These are phyloP conservation scores for Galago senegalensis DNA, from an alignment of 2,797 vertebrate species.

Conservation along the genomic window DNA sequence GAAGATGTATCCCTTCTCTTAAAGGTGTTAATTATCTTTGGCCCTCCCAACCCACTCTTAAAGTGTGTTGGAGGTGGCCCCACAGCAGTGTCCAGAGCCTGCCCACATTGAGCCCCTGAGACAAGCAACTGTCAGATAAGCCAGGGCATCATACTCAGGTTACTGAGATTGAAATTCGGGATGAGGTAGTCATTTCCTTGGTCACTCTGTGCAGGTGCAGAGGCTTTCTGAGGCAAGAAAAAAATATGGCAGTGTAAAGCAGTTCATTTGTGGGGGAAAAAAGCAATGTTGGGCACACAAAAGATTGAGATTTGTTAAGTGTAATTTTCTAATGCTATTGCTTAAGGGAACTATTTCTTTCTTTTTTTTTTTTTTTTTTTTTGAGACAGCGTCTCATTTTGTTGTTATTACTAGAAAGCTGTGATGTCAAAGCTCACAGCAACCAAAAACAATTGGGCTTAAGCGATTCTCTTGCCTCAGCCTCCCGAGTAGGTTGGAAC, in stretches of 20 bases:
- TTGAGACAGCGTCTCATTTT: too few species aligned
- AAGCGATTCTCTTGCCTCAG: too few species aligned
- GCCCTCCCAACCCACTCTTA: not conserved
- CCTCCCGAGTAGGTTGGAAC: too few species aligned
- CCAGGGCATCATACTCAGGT: rapidly evolving
- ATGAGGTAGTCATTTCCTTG: not conserved
- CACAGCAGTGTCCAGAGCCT: too few species aligned
- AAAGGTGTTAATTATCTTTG: not conserved
- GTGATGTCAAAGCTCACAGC: too few species aligned
- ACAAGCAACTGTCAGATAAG: not conserved
- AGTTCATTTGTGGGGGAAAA: not conserved
- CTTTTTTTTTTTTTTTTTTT: too few species aligned
- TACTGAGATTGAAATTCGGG: not conserved
- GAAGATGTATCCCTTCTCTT: not conserved
- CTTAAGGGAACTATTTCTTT: not conserved
- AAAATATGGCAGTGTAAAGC: not conserved
- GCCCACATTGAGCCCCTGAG: not conserved
- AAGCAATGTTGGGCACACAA: not conserved
- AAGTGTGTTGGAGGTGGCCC: not conserved
- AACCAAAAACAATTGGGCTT: too few species aligned
- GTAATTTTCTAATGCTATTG: not conserved
- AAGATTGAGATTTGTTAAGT: not conserved
- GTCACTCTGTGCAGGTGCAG: not conserved
- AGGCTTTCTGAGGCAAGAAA: not conserved
- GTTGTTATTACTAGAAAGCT: too few species aligned